Base-by-base conservation (phyloP, 2,113 vertebrate species). In the Thamnophis sirtalis region DNA sequence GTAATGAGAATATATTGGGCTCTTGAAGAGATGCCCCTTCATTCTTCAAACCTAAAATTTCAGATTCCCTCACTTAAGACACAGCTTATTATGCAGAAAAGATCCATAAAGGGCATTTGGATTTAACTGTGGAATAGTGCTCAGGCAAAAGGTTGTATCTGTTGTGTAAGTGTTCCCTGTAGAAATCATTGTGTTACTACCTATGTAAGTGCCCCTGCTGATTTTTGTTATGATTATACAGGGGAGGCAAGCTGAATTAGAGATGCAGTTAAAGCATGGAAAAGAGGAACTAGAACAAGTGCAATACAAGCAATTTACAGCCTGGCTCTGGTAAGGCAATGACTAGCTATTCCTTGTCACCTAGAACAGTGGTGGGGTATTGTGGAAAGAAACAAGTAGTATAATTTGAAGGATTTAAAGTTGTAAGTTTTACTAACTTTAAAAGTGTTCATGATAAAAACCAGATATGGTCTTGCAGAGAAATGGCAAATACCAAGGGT, bases 301-400 rank as follows among this genome's bases (percentile, higher is more conserved):
- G 53, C 98, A 99, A 88, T 97, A 98, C 96, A 98, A 98, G 56
- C 98, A 98, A 2, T 97, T 97, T 95, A 98, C 98, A 88, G 98
- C 98, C 94, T 99, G 99, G 99, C 97, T 99, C 48, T 99, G 99
- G 99, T 99, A 97, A 98, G 98, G 33, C 54, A 89, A 4, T 56
- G 2, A 26, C 8, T 1, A 0, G 93, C 60, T 85, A 53, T 9
- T 91, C 19, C 49, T 95, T 9, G 7, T 89, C 3, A 13, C 38
- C 95, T 94, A 88, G 28, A 89, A 15, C 60, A 55, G 13, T 26
- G 38, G 49, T 87, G 88, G 50, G 1, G 9, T n/a, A 91, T 17
- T 5, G 3, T 0, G 3, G 33, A 33, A 73, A 49, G 22, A 84
- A 38, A n/a, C 33, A 48, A 84, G 2, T 11, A 5, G 1, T 73